A percentile compares a stretch with the other conserved stretches of the same genome.
phyloP scores from a whole-genome alignment of 2,797 vertebrate species.

The Arctocebus calabarensis region DNA sequence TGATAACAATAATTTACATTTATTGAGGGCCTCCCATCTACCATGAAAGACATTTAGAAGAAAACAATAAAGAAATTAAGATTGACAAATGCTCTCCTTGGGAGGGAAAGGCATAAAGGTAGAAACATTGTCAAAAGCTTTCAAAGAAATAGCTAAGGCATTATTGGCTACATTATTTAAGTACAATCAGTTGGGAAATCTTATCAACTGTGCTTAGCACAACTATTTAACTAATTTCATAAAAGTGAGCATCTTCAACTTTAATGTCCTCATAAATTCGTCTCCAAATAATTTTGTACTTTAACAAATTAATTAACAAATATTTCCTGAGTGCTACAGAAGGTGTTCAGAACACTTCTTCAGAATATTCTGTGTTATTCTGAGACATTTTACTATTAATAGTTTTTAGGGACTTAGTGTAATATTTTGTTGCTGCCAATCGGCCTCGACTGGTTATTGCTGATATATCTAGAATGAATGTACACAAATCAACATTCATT shows the following conservation, averaged over 20 bases:
- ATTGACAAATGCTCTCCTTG: neutral
- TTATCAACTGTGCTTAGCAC: conserved; percentile 22
- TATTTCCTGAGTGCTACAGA: conserved; percentile 45
- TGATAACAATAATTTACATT: conserved; percentile 43
- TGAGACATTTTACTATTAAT: conserved; percentile 26
- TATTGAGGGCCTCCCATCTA: neutral
- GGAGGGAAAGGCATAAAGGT: neutral
- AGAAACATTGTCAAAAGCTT: neutral
- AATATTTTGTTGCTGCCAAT: conserved; percentile 19
- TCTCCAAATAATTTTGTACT: conserved; percentile 51
- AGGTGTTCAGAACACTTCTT: conserved; percentile 40
- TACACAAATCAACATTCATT: conserved; percentile 41
- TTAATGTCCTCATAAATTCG: conserved; percentile 42
- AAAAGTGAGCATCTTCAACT: conserved; percentile 42
- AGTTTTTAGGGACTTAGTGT: neutral
- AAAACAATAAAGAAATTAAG: conserved; percentile 39
- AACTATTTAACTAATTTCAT: conserved; percentile 50
- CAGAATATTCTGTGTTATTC: neutral
- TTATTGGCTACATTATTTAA: conserved; percentile 9
- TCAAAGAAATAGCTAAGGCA: neutral
- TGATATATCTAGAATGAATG: conserved; percentile 11
- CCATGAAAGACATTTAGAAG: conserved; percentile 41
- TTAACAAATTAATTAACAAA: conserved; percentile 48
- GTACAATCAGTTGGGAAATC: neutral
- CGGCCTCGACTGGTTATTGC: neutral